A percentile compares a stretch with the other conserved stretches of the same genome.
Evolutionary conservation across 2,888 invertebrate genomes (phyloP).

Genomic region (Apotomis betuletana): DNA sequence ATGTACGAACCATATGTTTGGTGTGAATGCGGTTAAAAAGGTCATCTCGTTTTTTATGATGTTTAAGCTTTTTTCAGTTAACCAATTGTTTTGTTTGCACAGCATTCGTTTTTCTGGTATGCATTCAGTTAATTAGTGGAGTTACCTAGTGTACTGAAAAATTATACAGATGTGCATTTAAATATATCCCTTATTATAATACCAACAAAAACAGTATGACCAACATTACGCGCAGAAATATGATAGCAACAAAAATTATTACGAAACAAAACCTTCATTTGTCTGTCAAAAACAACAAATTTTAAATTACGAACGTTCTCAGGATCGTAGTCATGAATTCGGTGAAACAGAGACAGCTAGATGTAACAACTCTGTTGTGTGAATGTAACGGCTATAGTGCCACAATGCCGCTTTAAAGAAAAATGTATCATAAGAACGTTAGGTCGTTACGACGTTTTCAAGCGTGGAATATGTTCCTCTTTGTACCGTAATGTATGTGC

Average conservation of each 20-base stretch:
- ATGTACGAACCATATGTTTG: too few relatives aligned
- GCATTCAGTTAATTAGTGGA: too few relatives aligned
- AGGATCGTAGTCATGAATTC: slow-evolving; percentile 76
- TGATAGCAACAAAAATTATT: slow-evolving; percentile 21
- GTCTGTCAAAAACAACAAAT: slow-evolving; percentile 57
- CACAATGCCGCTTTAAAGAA: slow-evolving; percentile 13
- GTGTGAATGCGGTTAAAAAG: too few relatives aligned
- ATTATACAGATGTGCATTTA: too few relatives aligned
- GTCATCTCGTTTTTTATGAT: too few relatives aligned
- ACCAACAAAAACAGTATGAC: background rate
- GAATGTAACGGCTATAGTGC: slow-evolving; percentile 48
- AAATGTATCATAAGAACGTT: slow-evolving; percentile 13
- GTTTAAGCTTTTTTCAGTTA: too few relatives aligned
- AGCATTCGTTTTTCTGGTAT: too few relatives aligned
- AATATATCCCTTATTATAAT: too few relatives aligned
- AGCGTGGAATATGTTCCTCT: background rate
- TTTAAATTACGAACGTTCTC: slow-evolving; percentile 59
- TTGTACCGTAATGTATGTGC: background rate
- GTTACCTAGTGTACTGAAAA: too few relatives aligned
- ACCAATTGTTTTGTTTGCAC: too few relatives aligned
- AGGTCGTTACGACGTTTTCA: background rate
- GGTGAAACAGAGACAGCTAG: slow-evolving; percentile 50
- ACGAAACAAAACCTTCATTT: slow-evolving; percentile 53
- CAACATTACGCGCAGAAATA: slow-evolving; percentile 19
- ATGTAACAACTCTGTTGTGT: slow-evolving; percentile 40